Percentiles rank a stretch among this genome's conserved stretches.
Evolutionary conservation across 2,888 invertebrate species (phyloP).

Genomic region (Mactromeris polynyma): DNA sequence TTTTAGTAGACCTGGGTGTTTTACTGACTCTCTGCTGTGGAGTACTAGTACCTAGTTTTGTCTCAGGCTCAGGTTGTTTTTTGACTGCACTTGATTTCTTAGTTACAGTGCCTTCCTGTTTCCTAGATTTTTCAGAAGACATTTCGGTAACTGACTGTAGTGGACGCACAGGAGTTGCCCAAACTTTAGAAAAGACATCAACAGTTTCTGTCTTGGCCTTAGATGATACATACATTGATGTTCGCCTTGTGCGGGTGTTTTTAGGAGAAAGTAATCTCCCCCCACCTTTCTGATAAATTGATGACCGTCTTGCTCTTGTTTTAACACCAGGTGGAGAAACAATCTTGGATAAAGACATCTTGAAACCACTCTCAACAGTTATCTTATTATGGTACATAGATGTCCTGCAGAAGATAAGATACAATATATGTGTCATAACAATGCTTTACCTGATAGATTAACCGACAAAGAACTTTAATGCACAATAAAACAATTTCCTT

Average conservation of each 20-base stretch:
- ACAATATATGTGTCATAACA: too few relatives aligned
- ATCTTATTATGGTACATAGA: constrained; percentile 69
- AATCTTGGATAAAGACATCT: constrained; percentile 55
- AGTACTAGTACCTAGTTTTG: background rate
- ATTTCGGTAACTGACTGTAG: constrained; percentile 22
- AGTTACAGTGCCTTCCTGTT: background rate
- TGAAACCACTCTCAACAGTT: constrained; percentile 47
- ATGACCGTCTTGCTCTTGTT: constrained; percentile 72
- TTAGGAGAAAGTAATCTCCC: constrained; percentile 45
- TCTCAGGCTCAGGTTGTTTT: constrained; percentile 17
- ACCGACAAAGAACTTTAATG: too few relatives aligned
- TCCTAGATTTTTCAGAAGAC: constrained; percentile 15
- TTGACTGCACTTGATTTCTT: background rate
- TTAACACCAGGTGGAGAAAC: constrained; percentile 73
- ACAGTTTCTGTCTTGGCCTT: constrained; percentile 33
- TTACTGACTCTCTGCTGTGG: background rate
- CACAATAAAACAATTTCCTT: too few relatives aligned
- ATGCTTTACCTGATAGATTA: too few relatives aligned
- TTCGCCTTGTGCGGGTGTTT: constrained; percentile 35
- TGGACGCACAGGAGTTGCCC: constrained; percentile 57
- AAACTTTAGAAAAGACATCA: constrained; percentile 65
- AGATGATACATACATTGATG: constrained; percentile 61
- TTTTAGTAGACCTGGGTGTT: constrained; percentile 18
- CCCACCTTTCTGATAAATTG: constrained; percentile 72
- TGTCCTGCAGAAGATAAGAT: constrained; percentile 58